Base-by-base conservation (phyloP, 2,797 vertebrate species). In the Myotis findleyi region DNA sequence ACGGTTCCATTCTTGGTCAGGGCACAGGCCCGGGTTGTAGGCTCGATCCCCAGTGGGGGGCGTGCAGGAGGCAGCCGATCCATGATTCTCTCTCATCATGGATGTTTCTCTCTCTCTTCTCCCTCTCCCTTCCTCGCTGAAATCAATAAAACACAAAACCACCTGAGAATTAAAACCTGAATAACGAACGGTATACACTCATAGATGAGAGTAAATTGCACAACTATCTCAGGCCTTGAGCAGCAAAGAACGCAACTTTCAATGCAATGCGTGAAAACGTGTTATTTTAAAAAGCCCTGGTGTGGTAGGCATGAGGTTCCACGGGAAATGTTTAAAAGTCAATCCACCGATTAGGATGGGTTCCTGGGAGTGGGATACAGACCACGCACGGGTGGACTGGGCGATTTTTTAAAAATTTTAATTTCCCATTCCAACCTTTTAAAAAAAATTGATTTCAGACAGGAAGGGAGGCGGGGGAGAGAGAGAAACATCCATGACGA, bases 281-380 rank as follows among this genome's bases (percentile, higher is more conserved):
- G 77, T 44, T 27, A 75, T 76, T 95, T 87, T 55, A n/a, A 0
- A 79, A 96, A 96, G 93, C n/a, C 21, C 59, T 66, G 77, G 10
- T 33, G 20, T 77, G 95, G 95, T 90, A 96, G 94, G 96, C 76
- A 93, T 95, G 97, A 97, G 88, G 96, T 87, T 90, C 96, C 38
- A 88, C 0, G 38, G 96, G 91, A 96, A 49, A 88, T 0, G 36
- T 66, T 77, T 96, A 47, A 47, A 13, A 51, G 25, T n/a, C 13
- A 18, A 73, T 8, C 7, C 5, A 21, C 18, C 3, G 7, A 62
- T 64, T 10, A 80, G 77, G 14, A 41, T 30, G 49, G 13, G 21
- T n/a, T 25, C 84, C 66, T 69, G 69, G 33, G 83, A 84, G 30
- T 23, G 64, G 18, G 91, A 57, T 10, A 55, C 71, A 64, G 59